A percentile compares a stretch with the other conserved stretches of the same genome.
phyloP scores from a whole-genome alignment of 1,140 invertebrate genomes.

The Drosophila setifemur region DNA sequence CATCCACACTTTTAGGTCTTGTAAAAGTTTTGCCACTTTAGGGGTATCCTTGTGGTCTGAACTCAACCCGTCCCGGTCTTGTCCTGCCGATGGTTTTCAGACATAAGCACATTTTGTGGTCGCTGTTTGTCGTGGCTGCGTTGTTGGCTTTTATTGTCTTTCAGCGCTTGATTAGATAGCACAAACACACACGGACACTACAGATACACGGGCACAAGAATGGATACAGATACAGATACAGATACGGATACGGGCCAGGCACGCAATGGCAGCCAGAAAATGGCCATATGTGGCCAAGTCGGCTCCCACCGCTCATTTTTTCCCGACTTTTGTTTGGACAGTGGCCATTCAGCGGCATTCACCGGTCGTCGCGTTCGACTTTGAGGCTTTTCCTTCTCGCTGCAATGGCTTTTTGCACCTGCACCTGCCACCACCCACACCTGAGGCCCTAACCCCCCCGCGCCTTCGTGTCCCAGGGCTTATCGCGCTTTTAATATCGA shows the following conservation, averaged over 20 bases:
- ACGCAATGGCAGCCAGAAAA: conserved; percentile 64
- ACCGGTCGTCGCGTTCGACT: conserved; percentile 44
- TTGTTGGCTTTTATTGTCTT: conserved; percentile 79
- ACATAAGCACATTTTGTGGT: conserved; percentile 75
- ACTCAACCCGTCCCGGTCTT: conserved; percentile 15
- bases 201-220: not conserved
- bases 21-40: not conserved
- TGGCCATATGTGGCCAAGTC: conserved; percentile 80
- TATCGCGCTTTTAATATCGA: conserved; percentile 78
- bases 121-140: conserved; percentile 72
- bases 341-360: conserved; percentile 15
- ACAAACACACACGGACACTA: conserved; percentile 5
- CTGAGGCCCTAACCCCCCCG: not conserved
- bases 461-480: conserved; percentile 70
- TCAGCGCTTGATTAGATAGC: conserved; percentile 78
- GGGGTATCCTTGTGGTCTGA: conserved; percentile 12
- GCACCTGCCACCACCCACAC: conserved; percentile 47
- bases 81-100: conserved; percentile 51
- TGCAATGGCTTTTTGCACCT: conserved; percentile 42
- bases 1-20: not conserved
- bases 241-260: conserved; percentile 29
- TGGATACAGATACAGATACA: conserved; percentile 21
- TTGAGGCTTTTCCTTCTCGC: conserved; percentile 52
- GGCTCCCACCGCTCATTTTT: conserved; percentile 42
- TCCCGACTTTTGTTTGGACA: conserved; percentile 51